phyloP scores from a whole-genome alignment of 1,140 invertebrate genomes.

The Steinernema feltiae region DNA sequence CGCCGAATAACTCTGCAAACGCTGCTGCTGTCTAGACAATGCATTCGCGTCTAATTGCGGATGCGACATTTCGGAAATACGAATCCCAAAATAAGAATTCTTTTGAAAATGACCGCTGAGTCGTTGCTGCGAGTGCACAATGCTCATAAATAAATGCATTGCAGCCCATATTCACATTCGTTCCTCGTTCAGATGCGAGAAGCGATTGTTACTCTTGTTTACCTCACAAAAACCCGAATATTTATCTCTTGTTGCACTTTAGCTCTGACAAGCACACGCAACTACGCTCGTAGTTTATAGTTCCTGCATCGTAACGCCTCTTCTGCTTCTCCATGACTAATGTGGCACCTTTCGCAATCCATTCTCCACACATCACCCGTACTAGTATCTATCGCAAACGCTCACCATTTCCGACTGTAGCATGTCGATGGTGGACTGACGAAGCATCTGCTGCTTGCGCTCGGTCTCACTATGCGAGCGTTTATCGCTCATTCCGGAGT shows the following conservation, averaged over 20 bases:
- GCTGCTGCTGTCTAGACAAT: neutral
- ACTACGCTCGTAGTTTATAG: too few species aligned
- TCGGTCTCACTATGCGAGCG: neutral
- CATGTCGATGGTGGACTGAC: slow-evolving; percentile 7
- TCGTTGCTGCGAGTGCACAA: too few species aligned
- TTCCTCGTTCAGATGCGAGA: too few species aligned
- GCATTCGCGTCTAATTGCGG: neutral
- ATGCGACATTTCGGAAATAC: neutral
- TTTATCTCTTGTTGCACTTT: too few species aligned
- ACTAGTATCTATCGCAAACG: too few species aligned
- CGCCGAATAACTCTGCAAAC: neutral
- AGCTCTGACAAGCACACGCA: too few species aligned
- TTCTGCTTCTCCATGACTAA: neutral
- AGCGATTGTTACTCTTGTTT: too few species aligned
- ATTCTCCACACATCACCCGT: too few species aligned
- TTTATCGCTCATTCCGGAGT: slow-evolving; percentile 7
- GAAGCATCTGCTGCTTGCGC: neutral
- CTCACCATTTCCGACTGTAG: slow-evolving; percentile 7
- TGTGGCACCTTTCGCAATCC: neutral
- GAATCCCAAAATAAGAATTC: neutral
- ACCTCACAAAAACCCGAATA: too few species aligned
- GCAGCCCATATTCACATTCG: too few species aligned
- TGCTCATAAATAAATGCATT: too few species aligned
- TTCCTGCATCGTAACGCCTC: too few species aligned
- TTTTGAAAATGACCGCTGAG: neutral